Evolutionary conservation across 2,113 vertebrate species (phyloP), one percentile per base, ranked within the genome.

Genomic region (Amblyopsis rosae): DNA sequence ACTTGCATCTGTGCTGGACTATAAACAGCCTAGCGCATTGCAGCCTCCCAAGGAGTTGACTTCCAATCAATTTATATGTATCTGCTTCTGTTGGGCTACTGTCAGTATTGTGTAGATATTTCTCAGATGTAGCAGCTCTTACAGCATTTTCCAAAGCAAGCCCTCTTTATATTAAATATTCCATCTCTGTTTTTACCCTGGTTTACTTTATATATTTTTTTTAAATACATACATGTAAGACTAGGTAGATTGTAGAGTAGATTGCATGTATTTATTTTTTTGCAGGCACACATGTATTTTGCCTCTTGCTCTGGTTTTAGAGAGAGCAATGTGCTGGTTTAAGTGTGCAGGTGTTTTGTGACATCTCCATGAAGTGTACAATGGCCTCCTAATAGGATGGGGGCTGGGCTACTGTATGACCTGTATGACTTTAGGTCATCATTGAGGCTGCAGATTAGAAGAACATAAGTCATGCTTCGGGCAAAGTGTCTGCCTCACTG

Each of bases 1-100:
- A 77, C 69, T 80, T 8, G 35, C 35, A 41, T 41, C 68, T 73
- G 70, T 55, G 70, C 54, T 66, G 53, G 57, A 65, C 82, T 78
- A 81, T 85, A 85, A 85, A 88, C 77, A 74, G 73, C 5, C 57
- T 73, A 83, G 49, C 69, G 77, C 69, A 72, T 61, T 59, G 77
- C 59, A 63, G 47, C 33, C 77, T 69, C 82, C 55, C 67, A 75
- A 64, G 77, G 75, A 83, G 70, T 70, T 76, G 66, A 80, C 74
- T 78, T 86, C 80, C 70, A 86, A 88, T 91, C 82, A 88, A 78
- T 90, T 90, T 82, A 85, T 85, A 85, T 88, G 84, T 83, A 89
- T 90, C 84, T 73, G 71, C 73, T 73, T 80, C 76, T 79, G 78
- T 72, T 75, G 80, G 85, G 78, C 70, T 62, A 77, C 63, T 41